Evolutionary conservation across 2,113 vertebrate species (phyloP).

Genomic region (Uropsilus gracilis): DNA sequence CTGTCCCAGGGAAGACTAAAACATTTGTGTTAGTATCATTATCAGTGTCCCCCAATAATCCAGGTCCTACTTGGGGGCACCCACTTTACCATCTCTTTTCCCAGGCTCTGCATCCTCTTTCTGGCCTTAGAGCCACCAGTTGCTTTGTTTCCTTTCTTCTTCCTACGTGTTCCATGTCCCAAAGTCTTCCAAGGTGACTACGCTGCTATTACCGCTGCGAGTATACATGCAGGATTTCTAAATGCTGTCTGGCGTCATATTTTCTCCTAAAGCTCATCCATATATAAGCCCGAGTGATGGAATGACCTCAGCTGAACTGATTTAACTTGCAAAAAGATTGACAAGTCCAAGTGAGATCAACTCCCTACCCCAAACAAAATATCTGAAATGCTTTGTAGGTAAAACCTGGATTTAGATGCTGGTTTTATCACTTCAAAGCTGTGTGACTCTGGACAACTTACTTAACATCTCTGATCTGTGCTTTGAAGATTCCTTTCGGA

Average conservation of each 20-base stretch:
- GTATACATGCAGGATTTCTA: accelerated
- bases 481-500: neutral
- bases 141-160: neutral
- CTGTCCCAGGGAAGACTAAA: accelerated
- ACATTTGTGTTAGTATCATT: accelerated
- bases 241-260: too few species aligned
- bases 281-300: neutral
- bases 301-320: neutral
- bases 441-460: neutral
- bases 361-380: neutral
- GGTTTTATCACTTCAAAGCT: neutral
- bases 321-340: neutral
- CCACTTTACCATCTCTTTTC: neutral
- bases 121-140: neutral
- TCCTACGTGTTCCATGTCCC: neutral
- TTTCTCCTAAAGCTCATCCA: neutral
- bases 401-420: neutral
- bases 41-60: accelerated
- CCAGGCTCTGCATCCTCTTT: neutral
- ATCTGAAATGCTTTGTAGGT: neutral
- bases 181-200: neutral
- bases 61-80: accelerated
- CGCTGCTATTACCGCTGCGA: neutral
- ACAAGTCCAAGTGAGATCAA: neutral
- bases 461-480: neutral